These are phyloP conservation scores for Tinea semifulvella DNA, from an alignment of 2,888 invertebrate species.

Conservation along the genomic window DNA sequence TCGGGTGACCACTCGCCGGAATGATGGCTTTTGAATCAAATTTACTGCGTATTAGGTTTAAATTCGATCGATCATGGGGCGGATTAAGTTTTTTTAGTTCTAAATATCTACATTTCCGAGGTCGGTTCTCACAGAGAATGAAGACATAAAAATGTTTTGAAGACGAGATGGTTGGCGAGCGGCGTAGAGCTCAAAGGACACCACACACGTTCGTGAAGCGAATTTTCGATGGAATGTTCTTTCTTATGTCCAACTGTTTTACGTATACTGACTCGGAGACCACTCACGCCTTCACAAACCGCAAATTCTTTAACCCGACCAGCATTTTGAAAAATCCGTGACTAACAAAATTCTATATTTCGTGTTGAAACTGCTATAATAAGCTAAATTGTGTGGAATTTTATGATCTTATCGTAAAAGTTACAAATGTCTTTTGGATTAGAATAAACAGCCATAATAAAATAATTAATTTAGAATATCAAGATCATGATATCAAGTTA, in stretches of 20 bases:
- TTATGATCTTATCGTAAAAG: background rate
- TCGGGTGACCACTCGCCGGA: conserved; percentile 41
- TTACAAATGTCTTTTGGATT: background rate
- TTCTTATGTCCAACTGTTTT: conserved; percentile 7
- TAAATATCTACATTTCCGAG: conserved; percentile 29
- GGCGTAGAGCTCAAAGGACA: conserved; percentile 54
- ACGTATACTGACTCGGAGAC: background rate
- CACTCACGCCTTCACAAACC: conserved; percentile 5
- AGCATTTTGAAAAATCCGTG: conserved; percentile 1
- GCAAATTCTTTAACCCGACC: background rate
- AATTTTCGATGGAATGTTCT: conserved; percentile 10
- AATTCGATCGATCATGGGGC: conserved; percentile 35
- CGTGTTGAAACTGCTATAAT: too few relatives aligned
- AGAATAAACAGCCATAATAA: background rate
- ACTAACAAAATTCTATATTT: conserved; percentile 3
- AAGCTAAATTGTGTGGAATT: too few relatives aligned
- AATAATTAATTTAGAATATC: background rate
- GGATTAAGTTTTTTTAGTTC: conserved; percentile 28
- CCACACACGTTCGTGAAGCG: conserved; percentile 40
- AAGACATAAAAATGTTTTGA: conserved; percentile 60
- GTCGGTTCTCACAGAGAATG: conserved; percentile 52
- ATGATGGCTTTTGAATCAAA: conserved; percentile 47
- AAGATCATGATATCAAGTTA: too few relatives aligned
- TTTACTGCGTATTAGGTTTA: conserved; percentile 32
- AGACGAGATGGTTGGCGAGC: conserved; percentile 24